These are phyloP conservation scores for Stichodactyla helianthus DNA, from an alignment of 64 coral and sea anemone genomes.

Conservation along the genomic window DNA sequence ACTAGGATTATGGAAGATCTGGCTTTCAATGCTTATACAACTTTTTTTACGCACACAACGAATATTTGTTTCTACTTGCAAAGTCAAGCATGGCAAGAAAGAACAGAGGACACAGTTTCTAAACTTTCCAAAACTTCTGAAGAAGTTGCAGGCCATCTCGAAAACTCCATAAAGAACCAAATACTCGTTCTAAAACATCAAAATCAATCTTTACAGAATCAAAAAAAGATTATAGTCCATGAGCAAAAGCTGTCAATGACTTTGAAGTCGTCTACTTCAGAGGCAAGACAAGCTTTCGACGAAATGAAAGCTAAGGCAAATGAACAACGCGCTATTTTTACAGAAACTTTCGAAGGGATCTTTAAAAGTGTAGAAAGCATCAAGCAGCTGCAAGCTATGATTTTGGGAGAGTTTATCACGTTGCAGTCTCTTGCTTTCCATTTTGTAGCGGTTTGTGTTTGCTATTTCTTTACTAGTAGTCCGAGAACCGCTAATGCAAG, in stretches of 20 bases:
- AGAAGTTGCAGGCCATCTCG: conserved; percentile 72
- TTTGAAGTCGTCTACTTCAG: conserved; percentile 57
- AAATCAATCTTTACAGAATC: conserved; percentile 76
- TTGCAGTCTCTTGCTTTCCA: conserved; percentile 91
- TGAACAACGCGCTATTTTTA: conserved; percentile 81
- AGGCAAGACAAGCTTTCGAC: conserved; percentile 75
- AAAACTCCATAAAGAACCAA: conserved; percentile 78
- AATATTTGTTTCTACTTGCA: conserved; percentile 97
- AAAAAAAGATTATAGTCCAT: conserved; percentile 68
- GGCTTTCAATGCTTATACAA: conserved; percentile 84
- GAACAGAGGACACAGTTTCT: conserved; percentile 83
- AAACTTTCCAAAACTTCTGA: conserved; percentile 81
- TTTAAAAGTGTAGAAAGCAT: conserved; percentile 85
- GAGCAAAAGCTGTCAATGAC: conserved; percentile 63
- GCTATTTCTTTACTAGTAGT: conserved; percentile 85
- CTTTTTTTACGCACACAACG: conserved; percentile 88
- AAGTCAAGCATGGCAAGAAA: conserved; percentile 87
- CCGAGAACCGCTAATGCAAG: conserved; percentile 75
- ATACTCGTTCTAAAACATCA: conserved; percentile 59
- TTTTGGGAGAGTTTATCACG: conserved; percentile 91
- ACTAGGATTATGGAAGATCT: conserved; percentile 75
- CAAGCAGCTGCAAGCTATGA: conserved; percentile 77
- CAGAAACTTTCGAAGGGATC: conserved; percentile 85
- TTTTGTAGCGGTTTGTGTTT: conserved; percentile 70
- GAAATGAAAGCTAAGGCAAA: conserved; percentile 79